phyloP scores from a whole-genome alignment of 2,797 vertebrate genomes.

The Spea hammondii region DNA sequence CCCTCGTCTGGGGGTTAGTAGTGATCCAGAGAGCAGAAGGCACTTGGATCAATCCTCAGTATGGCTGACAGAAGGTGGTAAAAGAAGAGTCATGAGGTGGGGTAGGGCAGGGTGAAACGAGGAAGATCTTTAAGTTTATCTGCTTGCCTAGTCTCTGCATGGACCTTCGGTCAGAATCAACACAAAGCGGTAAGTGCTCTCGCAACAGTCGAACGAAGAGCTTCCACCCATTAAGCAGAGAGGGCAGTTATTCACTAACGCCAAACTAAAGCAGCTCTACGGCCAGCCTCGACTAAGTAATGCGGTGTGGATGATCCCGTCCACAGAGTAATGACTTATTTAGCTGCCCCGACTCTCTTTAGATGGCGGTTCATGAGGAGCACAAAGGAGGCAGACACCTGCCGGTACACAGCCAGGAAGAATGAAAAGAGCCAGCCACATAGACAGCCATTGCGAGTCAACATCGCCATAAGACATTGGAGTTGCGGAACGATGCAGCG shows the following conservation, averaged over 20 bases:
- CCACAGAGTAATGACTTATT: background rate
- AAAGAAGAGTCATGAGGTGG: slow-evolving; percentile 32
- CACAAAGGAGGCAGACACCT: slow-evolving; percentile 14
- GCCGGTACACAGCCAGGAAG: slow-evolving; percentile 15
- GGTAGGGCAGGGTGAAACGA: background rate
- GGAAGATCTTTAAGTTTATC: background rate
- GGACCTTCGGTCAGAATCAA: background rate
- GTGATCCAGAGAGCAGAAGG: slow-evolving; percentile 41
- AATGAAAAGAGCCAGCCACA: slow-evolving; percentile 26
- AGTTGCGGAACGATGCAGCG: slow-evolving; percentile 30
- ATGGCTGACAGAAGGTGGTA: slow-evolving; percentile 37
- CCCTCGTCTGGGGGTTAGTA: slow-evolving; percentile 23
- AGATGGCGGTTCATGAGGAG: background rate
- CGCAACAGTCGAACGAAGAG: background rate
- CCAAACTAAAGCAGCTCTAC: background rate
- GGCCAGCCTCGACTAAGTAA: slow-evolving; percentile 7
- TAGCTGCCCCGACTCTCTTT: background rate
- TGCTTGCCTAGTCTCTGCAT: slow-evolving; percentile 8
- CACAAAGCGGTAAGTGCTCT: background rate
- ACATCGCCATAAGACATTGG: slow-evolving; percentile 37
- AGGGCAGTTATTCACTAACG: background rate
- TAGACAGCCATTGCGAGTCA: slow-evolving; percentile 18
- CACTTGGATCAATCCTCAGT: slow-evolving; percentile 52
- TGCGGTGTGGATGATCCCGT: background rate
- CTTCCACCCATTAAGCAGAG: background rate